Evolutionary conservation across 2,797 vertebrate genomes (phyloP).

Genomic region (Phrynocephalus vlangalii): DNA sequence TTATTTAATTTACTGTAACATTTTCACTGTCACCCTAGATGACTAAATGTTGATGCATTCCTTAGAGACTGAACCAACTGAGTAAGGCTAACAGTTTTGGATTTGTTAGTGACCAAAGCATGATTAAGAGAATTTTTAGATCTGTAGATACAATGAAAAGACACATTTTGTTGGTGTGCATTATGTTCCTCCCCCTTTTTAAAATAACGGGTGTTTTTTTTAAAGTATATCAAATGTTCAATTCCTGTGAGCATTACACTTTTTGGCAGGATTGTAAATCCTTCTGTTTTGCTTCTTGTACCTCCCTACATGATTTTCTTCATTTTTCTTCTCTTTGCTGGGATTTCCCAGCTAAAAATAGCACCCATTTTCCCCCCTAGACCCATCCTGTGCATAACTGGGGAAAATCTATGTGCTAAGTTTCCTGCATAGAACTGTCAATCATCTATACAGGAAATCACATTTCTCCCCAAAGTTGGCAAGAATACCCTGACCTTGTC

Average conservation of each 20-base stretch:
- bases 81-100: not conserved
- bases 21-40: constrained; percentile 19
- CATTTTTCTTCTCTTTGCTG: too few species aligned
- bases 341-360: too few species aligned
- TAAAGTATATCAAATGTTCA: not conserved
- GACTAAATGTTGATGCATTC: not conserved
- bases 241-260: not conserved
- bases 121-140: not conserved
- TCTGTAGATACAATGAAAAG: not conserved
- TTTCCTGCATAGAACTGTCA: too few species aligned
- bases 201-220: not conserved
- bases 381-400: too few species aligned
- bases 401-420: too few species aligned
- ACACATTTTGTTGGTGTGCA: not conserved
- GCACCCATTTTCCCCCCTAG: too few species aligned
- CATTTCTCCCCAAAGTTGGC: too few species aligned
- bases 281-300: too few species aligned
- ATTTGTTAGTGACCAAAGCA: not conserved
- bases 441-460: too few species aligned
- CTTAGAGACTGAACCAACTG: not conserved
- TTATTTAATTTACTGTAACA: constrained; percentile 1
- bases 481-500: too few species aligned
- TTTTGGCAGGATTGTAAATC: not conserved
- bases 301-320: too few species aligned
- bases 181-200: not conserved